These are phyloP conservation scores for Acrobasis consociella DNA, from an alignment of 2,888 invertebrate species.

Conservation along the genomic window DNA sequence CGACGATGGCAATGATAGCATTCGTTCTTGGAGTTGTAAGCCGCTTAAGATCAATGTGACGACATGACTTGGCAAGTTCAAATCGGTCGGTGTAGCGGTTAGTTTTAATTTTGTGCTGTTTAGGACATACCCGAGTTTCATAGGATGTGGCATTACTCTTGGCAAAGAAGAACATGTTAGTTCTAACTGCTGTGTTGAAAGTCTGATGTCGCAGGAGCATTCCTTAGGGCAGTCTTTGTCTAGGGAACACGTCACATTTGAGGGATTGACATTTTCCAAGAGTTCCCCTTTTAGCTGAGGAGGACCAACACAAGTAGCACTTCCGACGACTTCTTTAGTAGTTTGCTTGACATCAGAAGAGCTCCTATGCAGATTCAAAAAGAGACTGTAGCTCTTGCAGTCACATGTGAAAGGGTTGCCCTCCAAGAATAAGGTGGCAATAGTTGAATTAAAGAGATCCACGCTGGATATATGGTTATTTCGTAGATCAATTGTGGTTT, in stretches of 20 bases:
- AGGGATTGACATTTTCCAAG: background rate
- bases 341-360: background rate
- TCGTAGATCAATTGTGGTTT: background rate
- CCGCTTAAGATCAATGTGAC: background rate
- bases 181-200: background rate
- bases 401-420: conserved; percentile 39
- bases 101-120: background rate
- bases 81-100: background rate
- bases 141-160: background rate
- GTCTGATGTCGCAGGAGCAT: background rate
- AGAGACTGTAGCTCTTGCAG: conserved; percentile 31
- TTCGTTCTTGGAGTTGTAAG: background rate
- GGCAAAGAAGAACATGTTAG: background rate
- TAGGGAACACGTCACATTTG: background rate
- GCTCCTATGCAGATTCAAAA: conserved; percentile 25
- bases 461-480: conserved; percentile 6
- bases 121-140: background rate
- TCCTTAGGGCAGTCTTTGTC: background rate
- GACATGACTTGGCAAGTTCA: background rate
- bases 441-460: background rate
- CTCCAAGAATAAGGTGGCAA: background rate
- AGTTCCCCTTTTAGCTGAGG: background rate
- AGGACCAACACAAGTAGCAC: background rate
- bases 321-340: background rate
- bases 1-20: background rate